Base-by-base conservation (phyloP, 2,888 invertebrate species). In the Bellardia pandia region DNA sequence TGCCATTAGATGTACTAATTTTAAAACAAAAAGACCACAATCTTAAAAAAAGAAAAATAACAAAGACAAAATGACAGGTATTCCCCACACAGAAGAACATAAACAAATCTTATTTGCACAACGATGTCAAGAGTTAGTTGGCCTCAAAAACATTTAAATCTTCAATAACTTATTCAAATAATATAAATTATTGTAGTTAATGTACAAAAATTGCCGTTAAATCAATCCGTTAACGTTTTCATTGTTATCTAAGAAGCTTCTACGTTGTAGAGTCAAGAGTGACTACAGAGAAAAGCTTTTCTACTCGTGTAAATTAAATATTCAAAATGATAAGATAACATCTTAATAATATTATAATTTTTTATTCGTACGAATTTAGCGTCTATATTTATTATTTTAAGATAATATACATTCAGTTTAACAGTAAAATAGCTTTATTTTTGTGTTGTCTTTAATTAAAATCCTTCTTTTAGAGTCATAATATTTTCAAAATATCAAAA, bases 271-370 rank as follows among this genome's bases (percentile, higher is more conserved):
- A 33, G 14, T 7, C 6, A 23, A 75, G 68, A 42, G 23, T 37
- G 30, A 9, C 23, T 76, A 64, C n/a, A 23, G 1, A 1, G 11
- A 64, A 81, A 51, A 84, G 74, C 74, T 84, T 66, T 80, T 60
- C 13, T 62, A 5, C 30, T 58, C 23, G 5, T 40, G n/a, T 45
- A 11, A 62, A n/a, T 45, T 51, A 53, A 79, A 68, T 71, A 66
- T 58, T 72, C 13, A 68, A 48, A 68, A 8, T 13, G 86, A 86
- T 86, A 86, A 86, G 86, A 86, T 86, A 86, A 84, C 56, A 76
- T 68, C 53, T 48, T 68, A 78, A 68, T 78, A 33, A 62, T 11
- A 40, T 37, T 71, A 71, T 40, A 62, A 74, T 72, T 64, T 68
- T 64, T 68, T 40, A 58, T 53, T 42, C 30, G 42, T 71, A 71